Evolutionary conservation across 2,888 invertebrate genomes (phyloP).

Genomic region (Clivina fossor): DNA sequence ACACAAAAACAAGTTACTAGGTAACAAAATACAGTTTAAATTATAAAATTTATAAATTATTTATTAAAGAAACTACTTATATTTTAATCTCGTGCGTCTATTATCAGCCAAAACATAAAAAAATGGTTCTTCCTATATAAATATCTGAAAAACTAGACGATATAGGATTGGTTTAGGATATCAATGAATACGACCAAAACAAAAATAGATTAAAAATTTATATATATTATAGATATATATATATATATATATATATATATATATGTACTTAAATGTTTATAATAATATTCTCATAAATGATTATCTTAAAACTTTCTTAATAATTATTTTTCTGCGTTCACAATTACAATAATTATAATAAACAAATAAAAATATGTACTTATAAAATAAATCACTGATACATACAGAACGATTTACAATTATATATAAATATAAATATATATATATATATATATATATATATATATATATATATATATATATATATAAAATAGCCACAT

Average conservation of each 20-base stretch:
- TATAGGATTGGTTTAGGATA: no score
- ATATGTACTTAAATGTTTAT: slow-evolving; percentile 32
- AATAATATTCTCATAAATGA: slow-evolving; percentile 28
- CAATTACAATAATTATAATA: slow-evolving; percentile 28
- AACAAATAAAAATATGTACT: slow-evolving; percentile 31
- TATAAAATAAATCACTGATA: slow-evolving; percentile 31
- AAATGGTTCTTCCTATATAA: no score
- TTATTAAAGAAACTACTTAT: background rate
- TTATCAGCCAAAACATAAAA: no score
- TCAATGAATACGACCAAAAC: no score
- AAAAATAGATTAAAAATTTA: slow-evolving; percentile 29
- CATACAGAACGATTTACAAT: slow-evolving; percentile 27
- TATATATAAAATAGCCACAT: slow-evolving; percentile 32
- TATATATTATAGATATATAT: slow-evolving; percentile 31
- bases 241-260: slow-evolving; percentile 28
- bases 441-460: no score
- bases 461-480: background rate
- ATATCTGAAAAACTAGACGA: no score
- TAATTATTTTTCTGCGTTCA: slow-evolving; percentile 33
- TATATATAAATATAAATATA: no score
- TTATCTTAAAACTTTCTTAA: slow-evolving; percentile 28
- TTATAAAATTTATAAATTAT: background rate
- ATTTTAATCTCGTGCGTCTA: no score
- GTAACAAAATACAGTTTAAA: no score
- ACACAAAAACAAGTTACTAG: no score